Base-by-base conservation (phyloP, 2,113 vertebrate species). In the Rostratula benghalensis region DNA sequence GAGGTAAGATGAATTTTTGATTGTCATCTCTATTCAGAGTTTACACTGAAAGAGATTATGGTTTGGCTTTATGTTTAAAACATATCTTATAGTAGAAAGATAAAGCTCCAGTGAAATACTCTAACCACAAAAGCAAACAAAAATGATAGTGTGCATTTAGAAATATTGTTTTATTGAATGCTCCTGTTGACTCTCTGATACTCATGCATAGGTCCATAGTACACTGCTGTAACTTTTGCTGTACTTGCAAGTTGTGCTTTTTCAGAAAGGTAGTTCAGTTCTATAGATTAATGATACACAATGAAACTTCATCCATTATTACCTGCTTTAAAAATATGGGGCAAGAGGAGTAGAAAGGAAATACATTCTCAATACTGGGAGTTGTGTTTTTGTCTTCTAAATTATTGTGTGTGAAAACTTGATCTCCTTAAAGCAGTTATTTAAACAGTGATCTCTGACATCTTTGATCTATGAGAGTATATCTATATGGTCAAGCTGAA, bases 1-100 rank as follows among this genome's bases (percentile, higher is more conserved):
- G 99, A 99, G 99, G 99, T 99, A 98, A 97, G 96, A 78, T 16
- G 16, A 63, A 28, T 13, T 25, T 74, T 90, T 79, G 31, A 33
- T 80, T 74, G 31, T 45, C 35, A 31, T 35, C 33, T 61, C 23
- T 31, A 6, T 19, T 71, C 48, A 46, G 22, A 50, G 13, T 54
- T 81, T 51, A n/a, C 20, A 18, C 15, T 45, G 24, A 37, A 50
- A 33, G 48, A 60, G 4, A 5, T 25, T 15, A 28, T 33, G 20
- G 4, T 41, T 93, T 76, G 57, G 19, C 30, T 95, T 71, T 7
- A 5, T 30, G 4, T 74, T 41, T 67, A 41, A 77, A 89, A 41
- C 8, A 21, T 0, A 2, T 16, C 0, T 23, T 79, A 20, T 24
- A 27, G 16, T 16, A 41, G 53, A 48, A 45, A 54, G 21, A 8